Evolutionary conservation across 2,797 vertebrate species (phyloP), one percentile per base, ranked within the genome.

Genomic region (Cyclura pinguis): DNA sequence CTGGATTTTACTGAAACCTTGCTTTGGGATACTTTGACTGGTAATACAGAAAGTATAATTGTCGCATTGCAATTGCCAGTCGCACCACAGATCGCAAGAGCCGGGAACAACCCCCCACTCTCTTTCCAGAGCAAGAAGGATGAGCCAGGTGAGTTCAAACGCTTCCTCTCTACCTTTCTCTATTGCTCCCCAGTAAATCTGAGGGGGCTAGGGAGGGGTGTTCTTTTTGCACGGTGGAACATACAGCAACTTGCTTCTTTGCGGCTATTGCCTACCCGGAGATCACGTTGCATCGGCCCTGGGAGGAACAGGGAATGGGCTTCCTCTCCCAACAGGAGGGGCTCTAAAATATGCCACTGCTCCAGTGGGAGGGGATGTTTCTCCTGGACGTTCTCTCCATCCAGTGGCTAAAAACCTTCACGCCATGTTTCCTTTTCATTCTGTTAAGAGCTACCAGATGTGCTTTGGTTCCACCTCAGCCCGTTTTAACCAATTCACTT

Each of bases 261-360:
- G 52, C 14, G 29, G 59, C 50, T 47, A n/a, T 38, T 47, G 59
- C 77, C 80, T 7, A 2, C 78, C 78, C 87, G 42, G 20, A 12
- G 85, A 59, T 1, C 72, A 55, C 1, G 12, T 80, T 59, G 74
- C 82, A 7, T 38, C 14, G 35, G n/a, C 82, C n/a, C 80, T 52
- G 84, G 62, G 81, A 72, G 50, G 47, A 89, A 78, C 32, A 10
- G 82, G 88, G 59, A 85, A 83, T 64, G 57, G 35, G 2, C 64
- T 73, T 91, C 80, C 90, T 87, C 81, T 87, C n/a, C 88, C 91
- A 90, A 92, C 16, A 82, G 32, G 89, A 85, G 77, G 10, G 83
- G 85, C 89, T 69, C 88, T 52, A 81, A 69, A 84, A 67, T 18
- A 83, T 87, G 90, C 87, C 83, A 77, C 86, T 32, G 20, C 87